These are phyloP conservation scores for Amblyopsis rosae DNA, from an alignment of 2,113 vertebrate species.

Conservation along the genomic window DNA sequence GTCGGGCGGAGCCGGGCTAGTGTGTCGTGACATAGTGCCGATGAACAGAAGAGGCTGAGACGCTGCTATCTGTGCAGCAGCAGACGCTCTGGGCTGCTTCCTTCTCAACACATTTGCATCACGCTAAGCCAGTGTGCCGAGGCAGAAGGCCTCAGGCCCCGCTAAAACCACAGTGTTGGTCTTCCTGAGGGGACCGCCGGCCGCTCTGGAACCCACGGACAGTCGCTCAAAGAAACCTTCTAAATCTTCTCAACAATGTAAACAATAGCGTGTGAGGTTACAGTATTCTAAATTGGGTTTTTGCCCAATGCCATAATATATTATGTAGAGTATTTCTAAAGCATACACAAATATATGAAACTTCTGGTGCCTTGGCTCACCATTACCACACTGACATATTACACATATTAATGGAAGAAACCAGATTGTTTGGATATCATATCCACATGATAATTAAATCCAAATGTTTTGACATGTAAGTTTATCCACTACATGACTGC, in stretches of 20 bases:
- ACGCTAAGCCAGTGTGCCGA: no score
- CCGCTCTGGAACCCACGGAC: slow-evolving; percentile 24
- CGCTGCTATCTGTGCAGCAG: not conserved
- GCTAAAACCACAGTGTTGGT: slow-evolving; percentile 42
- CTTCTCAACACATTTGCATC: slow-evolving; percentile 13
- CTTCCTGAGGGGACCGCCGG: slow-evolving; percentile 15
- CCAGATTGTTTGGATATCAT: slow-evolving; percentile 76
- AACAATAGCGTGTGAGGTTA: slow-evolving; percentile 47
- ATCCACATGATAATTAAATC: slow-evolving; percentile 76
- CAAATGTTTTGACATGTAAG: slow-evolving; percentile 76
- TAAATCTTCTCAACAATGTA: slow-evolving; percentile 45
- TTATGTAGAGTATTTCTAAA: slow-evolving; percentile 57
- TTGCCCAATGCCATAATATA: slow-evolving; percentile 60
- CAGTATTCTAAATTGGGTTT: slow-evolving; percentile 42
- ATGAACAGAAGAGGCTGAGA: no score
- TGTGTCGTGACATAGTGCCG: no score
- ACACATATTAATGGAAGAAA: slow-evolving; percentile 70
- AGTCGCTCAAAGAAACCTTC: slow-evolving; percentile 39
- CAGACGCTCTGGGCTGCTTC: slow-evolving; percentile 38
- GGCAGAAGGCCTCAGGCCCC: no score
- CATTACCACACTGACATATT: slow-evolving; percentile 61
- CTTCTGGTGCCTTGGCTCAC: slow-evolving; percentile 42
- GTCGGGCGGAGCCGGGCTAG: no score
- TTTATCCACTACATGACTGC: slow-evolving; percentile 71
- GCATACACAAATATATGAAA: slow-evolving; percentile 58